A percentile compares a stretch with the other conserved stretches of the same genome.
Evolutionary conservation across 2,888 invertebrate genomes (phyloP).

Genomic region (Alsophila aescularia): DNA sequence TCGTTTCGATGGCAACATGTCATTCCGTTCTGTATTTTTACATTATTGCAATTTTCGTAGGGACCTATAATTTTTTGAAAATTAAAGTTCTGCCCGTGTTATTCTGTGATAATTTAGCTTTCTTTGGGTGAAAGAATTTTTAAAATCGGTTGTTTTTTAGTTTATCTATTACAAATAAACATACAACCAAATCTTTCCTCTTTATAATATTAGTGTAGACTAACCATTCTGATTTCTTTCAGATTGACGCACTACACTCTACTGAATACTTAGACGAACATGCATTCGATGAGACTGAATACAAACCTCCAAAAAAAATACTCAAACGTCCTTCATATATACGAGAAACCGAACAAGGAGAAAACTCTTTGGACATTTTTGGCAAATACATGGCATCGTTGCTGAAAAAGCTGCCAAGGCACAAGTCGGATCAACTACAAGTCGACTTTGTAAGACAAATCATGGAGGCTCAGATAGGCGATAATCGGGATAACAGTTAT

Average conservation of each 20-base stretch:
- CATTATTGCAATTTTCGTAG: too few relatives aligned
- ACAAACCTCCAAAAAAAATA: background rate
- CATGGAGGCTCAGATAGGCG: slow-evolving; percentile 8
- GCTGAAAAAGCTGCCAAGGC: slow-evolving; percentile 50
- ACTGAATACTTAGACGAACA: slow-evolving; percentile 10
- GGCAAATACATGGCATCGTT: slow-evolving; percentile 51
- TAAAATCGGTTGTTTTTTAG: too few relatives aligned
- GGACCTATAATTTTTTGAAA: too few relatives aligned
- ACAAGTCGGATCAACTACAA: slow-evolving; percentile 48
- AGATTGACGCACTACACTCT: slow-evolving; percentile 6
- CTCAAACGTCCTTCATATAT: background rate
- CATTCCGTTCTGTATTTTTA: too few relatives aligned
- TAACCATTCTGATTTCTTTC: background rate
- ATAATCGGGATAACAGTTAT: too few relatives aligned
- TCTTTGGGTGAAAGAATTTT: too few relatives aligned
- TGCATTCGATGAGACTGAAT: background rate
- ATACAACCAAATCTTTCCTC: too few relatives aligned
- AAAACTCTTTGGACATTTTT: slow-evolving; percentile 46
- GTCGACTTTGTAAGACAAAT: slow-evolving; percentile 43
- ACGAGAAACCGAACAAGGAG: slow-evolving; percentile 3
- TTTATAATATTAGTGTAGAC: too few relatives aligned
- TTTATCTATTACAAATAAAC: too few relatives aligned
- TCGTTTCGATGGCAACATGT: too few relatives aligned
- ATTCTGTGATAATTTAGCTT: too few relatives aligned
- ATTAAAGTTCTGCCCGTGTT: too few relatives aligned